Evolutionary conservation across 2,797 vertebrate genomes (phyloP).

Genomic region (Lepidocolaptes lacrymiger): DNA sequence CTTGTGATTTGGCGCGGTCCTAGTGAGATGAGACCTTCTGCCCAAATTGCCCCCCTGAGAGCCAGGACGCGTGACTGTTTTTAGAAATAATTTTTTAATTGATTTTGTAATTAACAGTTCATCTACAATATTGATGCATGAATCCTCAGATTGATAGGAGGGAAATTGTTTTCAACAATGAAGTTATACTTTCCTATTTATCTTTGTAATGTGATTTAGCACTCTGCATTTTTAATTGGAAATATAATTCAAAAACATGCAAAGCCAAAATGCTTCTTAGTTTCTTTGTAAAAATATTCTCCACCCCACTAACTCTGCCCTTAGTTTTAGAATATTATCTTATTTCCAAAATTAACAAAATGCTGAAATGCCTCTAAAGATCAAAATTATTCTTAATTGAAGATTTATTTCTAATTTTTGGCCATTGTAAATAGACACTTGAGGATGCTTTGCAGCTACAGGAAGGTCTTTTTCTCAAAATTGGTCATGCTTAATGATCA

Average conservation of each 20-base stretch:
- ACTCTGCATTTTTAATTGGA: constrained; percentile 72
- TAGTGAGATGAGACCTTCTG: constrained; percentile 84
- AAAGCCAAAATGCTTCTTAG: constrained; percentile 59
- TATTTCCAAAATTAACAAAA: neutral
- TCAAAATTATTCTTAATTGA: neutral
- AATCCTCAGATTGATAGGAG: constrained; percentile 79
- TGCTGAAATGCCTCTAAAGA: neutral
- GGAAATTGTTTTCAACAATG: constrained; percentile 82
- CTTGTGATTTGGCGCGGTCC: constrained; percentile 82
- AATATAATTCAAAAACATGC: constrained; percentile 55
- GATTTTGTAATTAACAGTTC: constrained; percentile 93
- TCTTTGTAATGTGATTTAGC: constrained; percentile 77
- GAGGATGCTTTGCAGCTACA: neutral
- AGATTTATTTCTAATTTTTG: constrained; percentile 27
- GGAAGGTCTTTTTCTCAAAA: constrained; percentile 30
- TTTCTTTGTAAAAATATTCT: constrained; percentile 50
- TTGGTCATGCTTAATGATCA: neutral
- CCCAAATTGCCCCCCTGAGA: constrained; percentile 88
- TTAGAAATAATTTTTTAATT: constrained; percentile 92
- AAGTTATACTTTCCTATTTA: constrained; percentile 83
- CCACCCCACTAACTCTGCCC: constrained; percentile 20
- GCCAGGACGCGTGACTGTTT: constrained; percentile 81
- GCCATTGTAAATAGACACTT: neutral
- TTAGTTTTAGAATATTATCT: constrained; percentile 30
- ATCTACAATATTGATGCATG: constrained; percentile 83